These are phyloP conservation scores for Lophius piscatorius DNA, from an alignment of 2,113 vertebrate genomes.

Conservation along the genomic window DNA sequence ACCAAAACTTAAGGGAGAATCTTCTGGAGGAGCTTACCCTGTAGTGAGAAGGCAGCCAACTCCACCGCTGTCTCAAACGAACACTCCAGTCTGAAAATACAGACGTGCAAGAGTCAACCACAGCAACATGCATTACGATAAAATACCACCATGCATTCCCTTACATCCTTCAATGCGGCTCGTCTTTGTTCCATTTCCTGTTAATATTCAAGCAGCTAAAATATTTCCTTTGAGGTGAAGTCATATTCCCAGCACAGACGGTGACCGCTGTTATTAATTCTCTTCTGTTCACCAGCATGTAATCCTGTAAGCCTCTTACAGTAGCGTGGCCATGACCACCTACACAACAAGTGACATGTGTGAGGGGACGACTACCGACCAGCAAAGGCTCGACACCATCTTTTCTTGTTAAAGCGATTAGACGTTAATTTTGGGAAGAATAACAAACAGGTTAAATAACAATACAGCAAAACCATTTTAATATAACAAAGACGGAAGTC, in stretches of 20 bases:
- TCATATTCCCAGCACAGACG: neutral
- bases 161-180: neutral
- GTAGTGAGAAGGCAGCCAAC: slow-evolving; percentile 91
- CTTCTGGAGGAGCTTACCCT: slow-evolving; percentile 82
- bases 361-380: neutral
- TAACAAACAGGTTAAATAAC: neutral
- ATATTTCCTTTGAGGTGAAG: neutral
- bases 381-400: neutral
- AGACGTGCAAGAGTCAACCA: slow-evolving; percentile 5
- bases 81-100: slow-evolving; percentile 88
- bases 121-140: neutral
- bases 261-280: neutral
- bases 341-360: slow-evolving; percentile 5
- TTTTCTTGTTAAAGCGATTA: neutral
- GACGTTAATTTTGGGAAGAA: neutral
- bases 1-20: neutral
- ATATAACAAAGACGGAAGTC: neutral
- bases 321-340: neutral
- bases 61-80: slow-evolving; percentile 93
- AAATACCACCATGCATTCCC: neutral
- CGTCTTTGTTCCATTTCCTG: neutral
- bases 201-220: neutral
- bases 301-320: slow-evolving; percentile 2
- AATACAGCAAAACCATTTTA: neutral
- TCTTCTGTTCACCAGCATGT: slow-evolving; percentile 6